Evolutionary conservation across 2,797 vertebrate species (phyloP), one percentile per base, ranked within the genome.

Genomic region (Buceros bicornis): DNA sequence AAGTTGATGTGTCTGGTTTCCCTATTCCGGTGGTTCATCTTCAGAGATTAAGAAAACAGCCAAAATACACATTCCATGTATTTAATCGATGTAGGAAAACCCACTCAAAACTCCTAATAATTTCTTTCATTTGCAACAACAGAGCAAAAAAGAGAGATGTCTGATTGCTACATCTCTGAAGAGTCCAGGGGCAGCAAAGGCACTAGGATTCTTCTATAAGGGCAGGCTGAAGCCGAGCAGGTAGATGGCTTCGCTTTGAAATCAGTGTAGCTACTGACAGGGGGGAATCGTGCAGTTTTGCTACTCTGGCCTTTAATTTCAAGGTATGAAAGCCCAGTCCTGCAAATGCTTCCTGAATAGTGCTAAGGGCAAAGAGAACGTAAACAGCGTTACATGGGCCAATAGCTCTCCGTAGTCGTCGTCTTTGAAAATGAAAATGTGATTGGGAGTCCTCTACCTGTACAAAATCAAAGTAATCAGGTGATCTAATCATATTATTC

Each of bases 351-450:
- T 95, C 47, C 89, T 87, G 67, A 67, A 85, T 95, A 90, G 60
- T 80, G 87, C 89, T 85, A 84, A 91, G 84, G 72, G 72, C 79
- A 93, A 93, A 95, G 29, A 83, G 87, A 95, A 89, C 35, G 26
- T 37, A 80, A 80, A 47, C 71, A 71, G 33, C 1, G 2, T 71
- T 92, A 82, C 48, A 92, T 29, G 72, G 69, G 50, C 84, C 81
- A 82, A 92, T 26, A 94, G 82, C 76, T 93, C 87, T 91, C 89
- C 69, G 61, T 78, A 92, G 87, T 40, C 37, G 67, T 61, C 1
- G 60, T 53, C 64, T 94, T 64, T 77, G 83, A 87, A 95, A 95
- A 88, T 45, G 67, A 90, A 93, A 91, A 95, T 82, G 80, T 92
- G 71, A 95, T 90, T 84, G 93, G 82, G 71, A 94, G 37, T 80